Conservation (phyloP, 2,888 invertebrate species). For the Pterostichus niger region DNA sequence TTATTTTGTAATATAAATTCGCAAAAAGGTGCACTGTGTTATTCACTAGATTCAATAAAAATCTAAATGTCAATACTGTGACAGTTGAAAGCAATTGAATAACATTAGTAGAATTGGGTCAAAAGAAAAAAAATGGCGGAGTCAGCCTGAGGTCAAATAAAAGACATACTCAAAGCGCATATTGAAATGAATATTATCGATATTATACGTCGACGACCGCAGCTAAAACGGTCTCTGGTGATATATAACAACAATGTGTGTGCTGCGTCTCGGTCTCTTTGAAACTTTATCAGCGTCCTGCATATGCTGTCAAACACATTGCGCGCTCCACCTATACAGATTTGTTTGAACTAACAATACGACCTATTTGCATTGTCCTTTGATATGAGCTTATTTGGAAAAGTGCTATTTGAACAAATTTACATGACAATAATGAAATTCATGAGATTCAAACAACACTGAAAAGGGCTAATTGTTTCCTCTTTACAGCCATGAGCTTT, state of each 20-base stretch:
- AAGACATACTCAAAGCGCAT: background rate
- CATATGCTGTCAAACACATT: slow-evolving; percentile 62
- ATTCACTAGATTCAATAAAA: no score
- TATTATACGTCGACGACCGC: background rate
- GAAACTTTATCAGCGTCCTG: slow-evolving; percentile 55
- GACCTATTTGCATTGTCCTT: slow-evolving; percentile 1
- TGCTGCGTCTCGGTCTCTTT: slow-evolving; percentile 41
- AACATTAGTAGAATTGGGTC: no score
- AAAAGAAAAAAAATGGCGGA: no score
- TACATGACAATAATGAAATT: slow-evolving; percentile 32
- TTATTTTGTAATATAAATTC: no score
- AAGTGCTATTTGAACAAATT: slow-evolving; percentile 27
- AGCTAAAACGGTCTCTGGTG: background rate
- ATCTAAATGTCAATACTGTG: no score
- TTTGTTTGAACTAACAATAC: slow-evolving; percentile 50
- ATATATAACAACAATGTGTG: slow-evolving; percentile 15
- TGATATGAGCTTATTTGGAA: slow-evolving; percentile 30
- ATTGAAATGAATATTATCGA: background rate
- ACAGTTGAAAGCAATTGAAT: no score
- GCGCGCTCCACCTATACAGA: slow-evolving; percentile 2
- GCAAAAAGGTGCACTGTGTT: no score
- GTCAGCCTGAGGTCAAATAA: no score
- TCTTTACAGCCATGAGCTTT: slow-evolving; percentile 13
- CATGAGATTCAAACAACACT: slow-evolving; percentile 39
- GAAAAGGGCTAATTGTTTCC: slow-evolving; percentile 49